Base-by-base conservation (phyloP, 2,113 vertebrate species). In the Varanus komodoensis region DNA sequence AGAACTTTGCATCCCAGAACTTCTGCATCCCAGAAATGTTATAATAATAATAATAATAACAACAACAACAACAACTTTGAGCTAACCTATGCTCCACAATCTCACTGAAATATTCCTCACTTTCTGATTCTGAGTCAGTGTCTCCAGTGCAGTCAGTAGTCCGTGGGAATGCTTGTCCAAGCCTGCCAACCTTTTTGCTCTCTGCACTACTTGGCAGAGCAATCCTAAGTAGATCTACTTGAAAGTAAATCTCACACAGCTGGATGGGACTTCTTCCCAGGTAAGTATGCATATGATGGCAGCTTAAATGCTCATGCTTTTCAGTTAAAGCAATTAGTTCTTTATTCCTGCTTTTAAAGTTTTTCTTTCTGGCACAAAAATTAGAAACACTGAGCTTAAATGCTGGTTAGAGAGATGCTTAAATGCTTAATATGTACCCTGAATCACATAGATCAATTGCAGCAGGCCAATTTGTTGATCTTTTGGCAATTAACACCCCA, bases 331-430 rank as follows among this genome's bases (percentile, higher is more conserved):
- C 4, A 88, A 89, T 27, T 2, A 1, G 81, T 5, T 23, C n/a
- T 81, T 82, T n/a, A 81, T 32, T 61, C 69, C 85, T 75, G 71
- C 88, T 29, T 17, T 67, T 86, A 74, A 52, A 75, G 4, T 57
- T 19, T 38, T 44, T 44, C 32, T 61, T 69, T 82, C 38, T 48
- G 80, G 21, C 50, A 71, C 15, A 71, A 57, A 81, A 93, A 93
- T 61, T 0, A 89, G 88, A 91, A 68, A 90, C 68, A 91, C 1
- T n/a, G 84, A 29, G 0, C 75, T 80, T 23, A 73, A 86, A 73
- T 34, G 21, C 21, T 73, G 48, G 52, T 86, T 86, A 69, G 25
- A 17, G 38, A 34, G 54, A 48, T 87, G 25, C 27, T 78, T 64
- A 44, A n/a, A 17, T 77, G n/a, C 57, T 34, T 78, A 29, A 57